Conservation (phyloP, 2,113 vertebrate species). For the Tyrannus savana region DNA sequence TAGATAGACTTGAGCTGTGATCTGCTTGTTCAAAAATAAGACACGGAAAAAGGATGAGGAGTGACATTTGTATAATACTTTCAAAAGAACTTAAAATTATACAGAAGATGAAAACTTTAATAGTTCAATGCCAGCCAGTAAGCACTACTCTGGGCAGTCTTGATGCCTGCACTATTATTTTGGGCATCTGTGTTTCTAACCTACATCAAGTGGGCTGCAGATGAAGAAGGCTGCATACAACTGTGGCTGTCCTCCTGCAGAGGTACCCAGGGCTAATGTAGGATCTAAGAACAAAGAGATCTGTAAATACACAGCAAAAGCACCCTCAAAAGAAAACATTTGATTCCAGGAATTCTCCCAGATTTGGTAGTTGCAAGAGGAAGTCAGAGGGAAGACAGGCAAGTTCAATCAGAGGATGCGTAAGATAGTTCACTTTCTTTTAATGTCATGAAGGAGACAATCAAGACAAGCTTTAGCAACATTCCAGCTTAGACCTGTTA, state of each 20-base stretch:
- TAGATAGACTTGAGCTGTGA: slow-evolving; percentile 36
- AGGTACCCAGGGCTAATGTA: fast-evolving
- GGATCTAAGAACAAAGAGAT: background rate
- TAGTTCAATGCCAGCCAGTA: background rate
- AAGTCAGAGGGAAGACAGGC: background rate
- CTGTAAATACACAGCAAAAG: background rate
- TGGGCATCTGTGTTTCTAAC: background rate
- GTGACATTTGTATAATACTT: background rate
- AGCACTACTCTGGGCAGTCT: background rate
- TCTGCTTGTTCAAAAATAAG: slow-evolving; percentile 33
- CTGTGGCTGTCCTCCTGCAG: background rate
- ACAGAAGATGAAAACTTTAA: background rate
- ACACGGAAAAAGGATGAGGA: background rate
- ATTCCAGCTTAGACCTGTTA: background rate
- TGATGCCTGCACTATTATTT: background rate
- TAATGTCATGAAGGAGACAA: background rate
- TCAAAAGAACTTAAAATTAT: background rate
- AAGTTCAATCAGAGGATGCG: background rate
- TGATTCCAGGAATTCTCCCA: background rate
- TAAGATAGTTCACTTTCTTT: background rate
- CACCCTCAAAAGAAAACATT: background rate
- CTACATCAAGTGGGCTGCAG: background rate
- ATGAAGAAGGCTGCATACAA: background rate
- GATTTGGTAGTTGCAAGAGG: background rate
- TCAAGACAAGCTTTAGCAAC: background rate